Conservation (phyloP, 2,113 vertebrate genomes). For the Amazona vittata region DNA sequence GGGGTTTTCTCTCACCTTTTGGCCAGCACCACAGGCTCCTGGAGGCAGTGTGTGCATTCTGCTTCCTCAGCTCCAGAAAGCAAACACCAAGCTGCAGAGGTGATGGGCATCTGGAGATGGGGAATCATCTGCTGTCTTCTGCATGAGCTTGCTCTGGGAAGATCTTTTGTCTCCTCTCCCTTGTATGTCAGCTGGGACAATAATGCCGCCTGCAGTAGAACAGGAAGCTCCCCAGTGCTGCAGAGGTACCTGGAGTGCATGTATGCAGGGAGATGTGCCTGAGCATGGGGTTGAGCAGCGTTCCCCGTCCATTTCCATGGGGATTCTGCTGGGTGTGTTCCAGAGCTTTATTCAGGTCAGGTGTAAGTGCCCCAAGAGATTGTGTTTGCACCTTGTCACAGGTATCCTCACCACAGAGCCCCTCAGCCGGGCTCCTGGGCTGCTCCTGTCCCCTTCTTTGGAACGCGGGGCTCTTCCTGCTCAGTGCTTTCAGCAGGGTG, state of each 20-base stretch:
- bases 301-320: neutral
- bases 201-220: neutral
- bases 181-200: neutral
- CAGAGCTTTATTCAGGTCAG: neutral
- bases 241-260: accelerated
- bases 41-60: neutral
- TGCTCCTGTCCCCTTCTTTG: neutral
- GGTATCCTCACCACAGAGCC: neutral
- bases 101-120: too few species aligned
- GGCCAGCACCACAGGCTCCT: neutral
- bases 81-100: neutral
- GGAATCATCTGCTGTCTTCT: neutral
- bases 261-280: neutral
- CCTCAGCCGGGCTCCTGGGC: neutral
- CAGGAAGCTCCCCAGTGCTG: neutral
- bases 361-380: neutral
- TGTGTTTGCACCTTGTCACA: neutral
- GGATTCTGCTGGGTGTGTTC: neutral
- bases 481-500: accelerated
- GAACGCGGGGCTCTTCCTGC: neutral
- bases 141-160: neutral
- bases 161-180: neutral
- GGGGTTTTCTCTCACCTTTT: neutral
- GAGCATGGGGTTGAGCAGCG: neutral
- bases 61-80: neutral